phyloP scores from a whole-genome alignment of 2,113 vertebrate genomes.

The Paratilapia polleni region DNA sequence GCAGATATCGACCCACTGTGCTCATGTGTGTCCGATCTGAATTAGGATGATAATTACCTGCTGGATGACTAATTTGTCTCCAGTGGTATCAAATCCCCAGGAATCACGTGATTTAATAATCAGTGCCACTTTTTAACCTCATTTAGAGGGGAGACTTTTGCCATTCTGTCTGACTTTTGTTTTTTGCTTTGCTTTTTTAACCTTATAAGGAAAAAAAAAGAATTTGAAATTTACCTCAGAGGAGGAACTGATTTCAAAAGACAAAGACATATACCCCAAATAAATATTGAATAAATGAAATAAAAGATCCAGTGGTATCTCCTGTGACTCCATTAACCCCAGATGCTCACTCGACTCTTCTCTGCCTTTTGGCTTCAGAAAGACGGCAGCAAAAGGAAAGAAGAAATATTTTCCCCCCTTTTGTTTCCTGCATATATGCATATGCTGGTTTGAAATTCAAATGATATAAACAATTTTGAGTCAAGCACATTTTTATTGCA shows the following conservation, averaged over 20 bases:
- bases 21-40: not conserved
- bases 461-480: not conserved
- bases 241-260: not conserved
- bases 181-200: not conserved
- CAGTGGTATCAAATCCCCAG: not conserved
- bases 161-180: not conserved
- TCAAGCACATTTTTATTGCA: not conserved
- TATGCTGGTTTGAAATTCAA: not conserved
- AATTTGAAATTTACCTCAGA: not conserved
- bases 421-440: not conserved
- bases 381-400: conserved; percentile 39
- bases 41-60: not conserved
- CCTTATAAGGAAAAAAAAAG: not conserved
- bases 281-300: not conserved
- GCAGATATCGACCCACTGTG: not conserved
- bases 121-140: not conserved
- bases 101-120: not conserved
- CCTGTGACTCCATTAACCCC: conserved; percentile 40
- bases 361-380: conserved; percentile 9
- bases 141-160: too few species aligned
- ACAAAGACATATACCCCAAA: not conserved
- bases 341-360: conserved; percentile 17
- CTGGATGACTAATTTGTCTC: not conserved
- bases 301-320: not conserved
- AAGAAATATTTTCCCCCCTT: conserved; percentile 31